Base-by-base conservation (phyloP, 2,113 vertebrate genomes). In the Centrocercus urophasianus region DNA sequence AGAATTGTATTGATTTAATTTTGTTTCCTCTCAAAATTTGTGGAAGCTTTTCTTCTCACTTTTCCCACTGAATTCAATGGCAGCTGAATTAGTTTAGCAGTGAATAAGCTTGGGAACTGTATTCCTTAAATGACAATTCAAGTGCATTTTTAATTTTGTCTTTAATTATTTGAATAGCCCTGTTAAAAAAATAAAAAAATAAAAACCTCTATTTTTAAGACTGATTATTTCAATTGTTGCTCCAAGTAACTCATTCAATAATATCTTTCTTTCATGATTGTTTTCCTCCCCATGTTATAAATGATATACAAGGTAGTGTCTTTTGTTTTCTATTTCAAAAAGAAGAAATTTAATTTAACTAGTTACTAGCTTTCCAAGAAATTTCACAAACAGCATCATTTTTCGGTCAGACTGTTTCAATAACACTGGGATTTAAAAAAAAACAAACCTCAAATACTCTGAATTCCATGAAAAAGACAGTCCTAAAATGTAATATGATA, bases 281-380 rank as follows among this genome's bases (percentile, higher is more conserved):
- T 16, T 28, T 3, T 11, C 25, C 10, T 21, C 52, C 3, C 19
- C 5, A 5, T 27, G 63, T 32, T 24, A 71, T 56, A 75, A 78
- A 48, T 54, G 7, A 78, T 82, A 75, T 81, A 72, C 20, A 14
- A 72, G 14, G 4, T 13, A 3, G 2, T 70, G 7, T 60, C 21
- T 56, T 76, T n/a, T 64, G 22, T 5, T 82, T 71, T 77, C n/a
- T 66, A 74, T 87, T 89, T 69, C 28, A 57, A 43, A 85, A 87
- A 57, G 11, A 76, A 76, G 5, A 4, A 88, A 38, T 47, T 87
- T 50, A 79, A 75, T 56, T 69, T 32, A 79, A 69, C 7, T 5
- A 30, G 11, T 14, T 65, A 3, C 5, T 7, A 60, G 7, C 69
- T 92, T 83, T 86, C 1, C 3, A 54, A 64, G 47, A 36, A 14